phyloP scores from a whole-genome alignment of 2,888 invertebrate species.

The Boloria selene region DNA sequence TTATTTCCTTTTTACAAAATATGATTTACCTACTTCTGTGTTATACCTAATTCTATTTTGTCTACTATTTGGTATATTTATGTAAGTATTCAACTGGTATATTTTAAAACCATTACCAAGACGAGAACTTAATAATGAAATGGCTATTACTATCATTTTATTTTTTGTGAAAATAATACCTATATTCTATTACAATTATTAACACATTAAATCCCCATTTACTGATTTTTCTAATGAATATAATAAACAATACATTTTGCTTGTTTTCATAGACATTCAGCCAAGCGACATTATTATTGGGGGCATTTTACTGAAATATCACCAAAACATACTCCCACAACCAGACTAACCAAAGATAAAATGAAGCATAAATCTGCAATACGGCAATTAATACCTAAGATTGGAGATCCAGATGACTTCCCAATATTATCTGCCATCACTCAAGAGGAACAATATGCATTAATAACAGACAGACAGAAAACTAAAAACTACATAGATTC shows the following conservation, averaged over 20 bases:
- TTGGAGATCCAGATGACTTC: slow-evolving; percentile 56
- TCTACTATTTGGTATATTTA: too few relatives aligned
- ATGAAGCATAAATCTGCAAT: slow-evolving; percentile 26
- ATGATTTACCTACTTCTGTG: neutral
- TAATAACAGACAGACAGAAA: slow-evolving; percentile 57
- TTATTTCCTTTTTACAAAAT: too few relatives aligned
- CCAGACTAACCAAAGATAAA: slow-evolving; percentile 15
- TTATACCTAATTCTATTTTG: neutral
- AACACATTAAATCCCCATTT: too few relatives aligned
- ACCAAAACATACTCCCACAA: slow-evolving; percentile 12
- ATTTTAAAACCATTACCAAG: too few relatives aligned
- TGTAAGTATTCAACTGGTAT: too few relatives aligned
- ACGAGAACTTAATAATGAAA: too few relatives aligned
- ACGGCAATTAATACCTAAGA: slow-evolving; percentile 19
- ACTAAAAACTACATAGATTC: slow-evolving; percentile 67
- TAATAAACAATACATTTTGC: neutral
- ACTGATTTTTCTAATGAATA: too few relatives aligned
- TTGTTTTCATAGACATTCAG: slow-evolving; percentile 21
- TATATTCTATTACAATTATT: too few relatives aligned
- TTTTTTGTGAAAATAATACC: too few relatives aligned
- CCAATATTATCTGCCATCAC: slow-evolving; percentile 56
- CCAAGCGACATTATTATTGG: slow-evolving; percentile 28
- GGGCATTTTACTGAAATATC: slow-evolving; percentile 29
- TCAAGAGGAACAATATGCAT: slow-evolving; percentile 65
- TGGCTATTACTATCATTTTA: too few relatives aligned